Conservation (phyloP, 2,113 vertebrate species). For the Podiceps cristatus region DNA sequence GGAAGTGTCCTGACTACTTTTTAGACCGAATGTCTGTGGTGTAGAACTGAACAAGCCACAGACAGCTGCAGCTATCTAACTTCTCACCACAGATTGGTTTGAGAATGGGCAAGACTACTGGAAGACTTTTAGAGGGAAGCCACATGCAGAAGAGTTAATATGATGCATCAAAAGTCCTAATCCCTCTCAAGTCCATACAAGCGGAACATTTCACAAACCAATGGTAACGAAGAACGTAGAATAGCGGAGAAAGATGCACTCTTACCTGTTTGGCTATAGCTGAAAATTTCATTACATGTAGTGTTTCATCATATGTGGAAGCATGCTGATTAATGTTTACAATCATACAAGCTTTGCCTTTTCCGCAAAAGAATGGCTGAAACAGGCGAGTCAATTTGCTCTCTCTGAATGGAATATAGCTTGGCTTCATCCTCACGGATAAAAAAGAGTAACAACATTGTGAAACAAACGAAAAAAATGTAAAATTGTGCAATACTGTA, state of each 20-base stretch:
- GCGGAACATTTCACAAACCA: neutral
- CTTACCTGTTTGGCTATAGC: conserved; percentile 87
- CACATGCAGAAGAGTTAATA: neutral
- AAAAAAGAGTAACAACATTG: neutral
- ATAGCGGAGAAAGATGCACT: neutral
- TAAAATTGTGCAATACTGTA: neutral
- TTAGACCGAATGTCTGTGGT: neutral
- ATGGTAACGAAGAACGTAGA: neutral
- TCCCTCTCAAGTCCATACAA: neutral
- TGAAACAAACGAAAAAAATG: neutral
- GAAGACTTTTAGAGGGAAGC: neutral
- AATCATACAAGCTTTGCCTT: conserved; percentile 88
- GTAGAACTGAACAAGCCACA: neutral
- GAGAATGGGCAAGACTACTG: neutral
- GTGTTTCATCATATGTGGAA: conserved; percentile 88
- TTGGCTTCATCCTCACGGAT: conserved; percentile 56
- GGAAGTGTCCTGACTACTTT: neutral
- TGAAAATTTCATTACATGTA: conserved; percentile 92
- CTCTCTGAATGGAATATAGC: conserved; percentile 87
- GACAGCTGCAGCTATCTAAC: neutral
- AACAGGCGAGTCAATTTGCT: conserved; percentile 92
- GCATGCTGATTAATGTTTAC: conserved; percentile 89
- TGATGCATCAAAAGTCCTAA: neutral
- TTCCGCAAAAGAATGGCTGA: conserved; percentile 87
- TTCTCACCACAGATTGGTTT: neutral